Conservation (phyloP, 2,797 vertebrate species). For the Mormyrops attenuatus region DNA sequence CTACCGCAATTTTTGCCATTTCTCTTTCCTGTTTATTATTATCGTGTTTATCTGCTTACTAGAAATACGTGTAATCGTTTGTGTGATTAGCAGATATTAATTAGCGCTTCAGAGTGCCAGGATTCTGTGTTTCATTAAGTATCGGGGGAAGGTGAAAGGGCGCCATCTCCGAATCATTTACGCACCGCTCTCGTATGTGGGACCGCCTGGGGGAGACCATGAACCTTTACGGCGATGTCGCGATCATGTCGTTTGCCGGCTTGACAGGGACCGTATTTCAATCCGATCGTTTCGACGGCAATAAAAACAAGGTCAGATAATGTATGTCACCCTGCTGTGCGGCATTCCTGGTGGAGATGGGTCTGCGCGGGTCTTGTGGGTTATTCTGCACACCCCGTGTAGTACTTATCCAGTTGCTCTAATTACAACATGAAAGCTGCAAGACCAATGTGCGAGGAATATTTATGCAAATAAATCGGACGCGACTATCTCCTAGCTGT, state of each 20-base stretch:
- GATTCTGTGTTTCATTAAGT: background rate
- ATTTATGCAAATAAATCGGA: slow-evolving; percentile 15
- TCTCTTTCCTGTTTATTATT: background rate
- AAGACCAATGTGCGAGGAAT: background rate
- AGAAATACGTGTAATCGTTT: background rate
- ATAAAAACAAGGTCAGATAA: slow-evolving; percentile 11
- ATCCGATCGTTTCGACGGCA: background rate
- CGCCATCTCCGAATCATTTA: background rate
- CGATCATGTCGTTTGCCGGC: background rate
- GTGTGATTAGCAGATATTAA: background rate
- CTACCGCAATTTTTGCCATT: background rate
- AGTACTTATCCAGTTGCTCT: slow-evolving; percentile 1
- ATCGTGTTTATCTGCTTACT: background rate
- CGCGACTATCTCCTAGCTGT: background rate
- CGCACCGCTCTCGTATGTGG: background rate
- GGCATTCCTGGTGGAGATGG: background rate
- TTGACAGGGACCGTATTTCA: background rate
- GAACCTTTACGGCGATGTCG: background rate
- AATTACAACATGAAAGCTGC: slow-evolving; percentile 14
- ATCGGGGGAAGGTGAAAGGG: background rate
- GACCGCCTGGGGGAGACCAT: background rate
- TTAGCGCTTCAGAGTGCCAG: background rate
- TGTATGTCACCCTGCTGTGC: background rate
- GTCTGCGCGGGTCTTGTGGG: background rate
- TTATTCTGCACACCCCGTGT: background rate